Percentiles rank a stretch among this genome's conserved stretches.
phyloP scores from a whole-genome alignment of 2,113 vertebrate species.

The Motacilla tschutschensis region DNA sequence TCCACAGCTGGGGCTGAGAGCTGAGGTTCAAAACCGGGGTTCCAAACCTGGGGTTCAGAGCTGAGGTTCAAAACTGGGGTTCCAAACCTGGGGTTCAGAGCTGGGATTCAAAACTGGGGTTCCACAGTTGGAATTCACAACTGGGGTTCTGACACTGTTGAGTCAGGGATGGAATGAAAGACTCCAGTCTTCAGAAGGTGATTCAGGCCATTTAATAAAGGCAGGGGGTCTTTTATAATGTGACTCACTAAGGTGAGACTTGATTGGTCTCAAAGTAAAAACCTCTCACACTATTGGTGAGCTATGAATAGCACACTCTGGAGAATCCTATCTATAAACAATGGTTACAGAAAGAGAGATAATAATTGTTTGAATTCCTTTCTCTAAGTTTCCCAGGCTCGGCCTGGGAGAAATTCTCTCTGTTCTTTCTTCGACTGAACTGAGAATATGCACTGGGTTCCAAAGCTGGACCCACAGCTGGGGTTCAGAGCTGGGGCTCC shows the following conservation, averaged over 20 bases:
- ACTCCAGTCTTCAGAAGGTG: background rate
- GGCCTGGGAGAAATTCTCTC: background rate
- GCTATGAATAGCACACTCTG: background rate
- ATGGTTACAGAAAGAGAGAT: background rate
- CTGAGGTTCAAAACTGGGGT: background rate
- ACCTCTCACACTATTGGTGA: background rate
- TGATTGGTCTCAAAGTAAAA: background rate
- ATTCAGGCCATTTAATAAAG: background rate
- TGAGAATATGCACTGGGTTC: too few species aligned
- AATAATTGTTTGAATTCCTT: background rate
- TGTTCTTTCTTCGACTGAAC: too few species aligned
- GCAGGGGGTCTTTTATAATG: background rate
- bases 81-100: too few species aligned
- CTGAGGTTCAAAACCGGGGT: background rate
- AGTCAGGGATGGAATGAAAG: background rate
- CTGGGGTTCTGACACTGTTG: background rate
- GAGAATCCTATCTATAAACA: background rate
- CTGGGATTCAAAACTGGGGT: too few species aligned
- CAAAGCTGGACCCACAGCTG: background rate
- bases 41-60: fast-evolving
- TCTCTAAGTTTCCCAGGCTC: background rate
- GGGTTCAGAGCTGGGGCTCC: background rate
- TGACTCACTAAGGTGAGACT: background rate
- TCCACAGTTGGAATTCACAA: too few species aligned
- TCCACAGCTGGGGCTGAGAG: background rate